These are phyloP conservation scores for Melikaiella ostensackeni DNA, from an alignment of 2,888 invertebrate species.

Conservation along the genomic window DNA sequence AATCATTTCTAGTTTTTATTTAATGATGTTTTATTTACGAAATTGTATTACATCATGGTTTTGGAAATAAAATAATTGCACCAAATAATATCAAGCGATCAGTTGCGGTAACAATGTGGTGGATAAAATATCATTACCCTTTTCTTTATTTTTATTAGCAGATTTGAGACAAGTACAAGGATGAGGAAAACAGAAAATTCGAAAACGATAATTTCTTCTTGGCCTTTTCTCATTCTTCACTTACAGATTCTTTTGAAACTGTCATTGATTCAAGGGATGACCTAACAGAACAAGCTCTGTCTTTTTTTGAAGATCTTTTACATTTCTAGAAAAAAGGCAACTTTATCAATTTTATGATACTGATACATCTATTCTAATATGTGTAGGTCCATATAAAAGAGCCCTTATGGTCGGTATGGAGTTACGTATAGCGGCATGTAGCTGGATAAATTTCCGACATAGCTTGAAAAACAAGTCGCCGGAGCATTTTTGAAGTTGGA, in stretches of 20 bases:
- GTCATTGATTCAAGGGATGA: neutral
- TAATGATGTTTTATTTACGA: neutral
- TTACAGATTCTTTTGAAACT: neutral
- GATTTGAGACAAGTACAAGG: neutral
- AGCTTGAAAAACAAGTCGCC: no score
- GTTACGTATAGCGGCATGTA: no score
- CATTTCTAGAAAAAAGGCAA: neutral
- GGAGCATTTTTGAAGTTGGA: no score
- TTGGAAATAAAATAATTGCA: neutral
- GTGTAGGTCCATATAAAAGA: no score
- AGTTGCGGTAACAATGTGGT: no score
- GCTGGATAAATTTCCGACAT: no score
- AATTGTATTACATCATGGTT: neutral
- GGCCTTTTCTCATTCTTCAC: neutral
- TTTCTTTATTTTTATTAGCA: neutral
- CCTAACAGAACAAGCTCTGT: neutral
- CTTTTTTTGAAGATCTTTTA: neutral
- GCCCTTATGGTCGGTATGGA: no score
- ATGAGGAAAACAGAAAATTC: neutral
- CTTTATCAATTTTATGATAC: neutral
- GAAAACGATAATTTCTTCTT: neutral
- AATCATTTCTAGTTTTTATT: neutral
- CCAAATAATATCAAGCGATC: no score
- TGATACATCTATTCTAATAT: no score
- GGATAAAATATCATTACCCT: neutral